These are phyloP conservation scores for Drosophila orosa DNA, from an alignment of 1,140 invertebrate species.

Conservation along the genomic window DNA sequence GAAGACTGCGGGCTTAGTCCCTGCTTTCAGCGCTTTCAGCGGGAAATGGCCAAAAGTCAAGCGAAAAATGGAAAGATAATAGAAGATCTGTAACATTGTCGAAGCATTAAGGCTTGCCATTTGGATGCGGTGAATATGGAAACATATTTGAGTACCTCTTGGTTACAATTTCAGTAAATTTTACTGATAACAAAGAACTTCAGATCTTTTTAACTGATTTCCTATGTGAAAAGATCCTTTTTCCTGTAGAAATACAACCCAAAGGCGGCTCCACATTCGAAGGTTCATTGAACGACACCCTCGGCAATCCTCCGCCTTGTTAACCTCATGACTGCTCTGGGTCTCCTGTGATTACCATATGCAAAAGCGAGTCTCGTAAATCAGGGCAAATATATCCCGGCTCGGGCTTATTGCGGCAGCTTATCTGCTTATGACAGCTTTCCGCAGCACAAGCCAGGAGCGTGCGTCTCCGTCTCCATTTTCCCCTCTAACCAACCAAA, in stretches of 20 bases:
- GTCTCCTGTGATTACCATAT: slow-evolving; percentile 78
- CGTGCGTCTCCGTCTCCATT: not conserved
- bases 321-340: slow-evolving; percentile 13
- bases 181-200: not conserved
- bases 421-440: slow-evolving; percentile 84
- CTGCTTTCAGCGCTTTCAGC: slow-evolving; percentile 24
- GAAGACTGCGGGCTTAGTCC: slow-evolving; percentile 28
- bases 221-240: not conserved
- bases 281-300: slow-evolving; percentile 68
- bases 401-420: slow-evolving; percentile 82
- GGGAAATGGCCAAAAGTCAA: slow-evolving; percentile 32
- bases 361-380: slow-evolving; percentile 83
- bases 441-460: slow-evolving; percentile 57
- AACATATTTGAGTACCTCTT: not conserved
- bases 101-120: slow-evolving; percentile 1
- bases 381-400: slow-evolving; percentile 83
- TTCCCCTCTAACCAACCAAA: slow-evolving; percentile 20
- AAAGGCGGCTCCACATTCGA: not conserved
- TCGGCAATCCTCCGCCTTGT: not conserved
- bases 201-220: not conserved
- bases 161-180: not conserved
- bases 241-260: not conserved
- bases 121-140: slow-evolving; percentile 2
- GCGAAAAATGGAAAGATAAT: slow-evolving; percentile 45
- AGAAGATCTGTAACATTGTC: slow-evolving; percentile 33